Evolutionary conservation across 2,797 vertebrate species (phyloP).

Genomic region (Remorina albescens): DNA sequence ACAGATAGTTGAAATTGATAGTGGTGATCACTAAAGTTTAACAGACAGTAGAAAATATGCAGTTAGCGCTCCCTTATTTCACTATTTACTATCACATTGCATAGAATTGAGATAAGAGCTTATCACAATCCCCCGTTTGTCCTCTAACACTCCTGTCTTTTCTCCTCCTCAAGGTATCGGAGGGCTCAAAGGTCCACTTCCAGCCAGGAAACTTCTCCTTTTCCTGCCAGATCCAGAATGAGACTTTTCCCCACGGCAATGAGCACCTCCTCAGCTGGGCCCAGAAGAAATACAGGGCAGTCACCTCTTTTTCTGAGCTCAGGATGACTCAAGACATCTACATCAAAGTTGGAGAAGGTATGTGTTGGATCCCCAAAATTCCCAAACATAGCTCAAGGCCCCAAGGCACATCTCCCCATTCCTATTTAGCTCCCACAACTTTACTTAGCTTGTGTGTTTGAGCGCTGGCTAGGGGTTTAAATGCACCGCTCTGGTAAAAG

Average conservation of each 20-base stretch:
- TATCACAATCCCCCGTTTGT: constrained; percentile 33
- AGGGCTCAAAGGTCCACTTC: constrained; percentile 89
- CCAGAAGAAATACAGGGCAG: constrained; percentile 89
- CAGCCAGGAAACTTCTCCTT: constrained; percentile 89
- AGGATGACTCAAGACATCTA: constrained; percentile 93
- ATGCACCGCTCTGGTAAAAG: constrained; percentile 27
- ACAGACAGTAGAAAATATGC: constrained; percentile 6
- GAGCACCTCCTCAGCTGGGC: constrained; percentile 94
- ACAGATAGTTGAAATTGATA: not conserved
- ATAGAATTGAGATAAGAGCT: constrained; percentile 26
- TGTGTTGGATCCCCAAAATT: constrained; percentile 60
- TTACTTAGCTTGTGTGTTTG: constrained; percentile 59
- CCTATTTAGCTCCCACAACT: constrained; percentile 49
- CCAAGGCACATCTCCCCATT: constrained; percentile 41
- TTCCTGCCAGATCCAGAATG: constrained; percentile 82
- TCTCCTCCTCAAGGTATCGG: constrained; percentile 85
- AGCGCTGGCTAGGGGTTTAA: constrained; percentile 48
- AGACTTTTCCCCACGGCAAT: constrained; percentile 89
- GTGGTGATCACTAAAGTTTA: constrained; percentile 3
- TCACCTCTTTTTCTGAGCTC: constrained; percentile 98
- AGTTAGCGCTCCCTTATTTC: not conserved
- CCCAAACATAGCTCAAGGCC: constrained; percentile 59
- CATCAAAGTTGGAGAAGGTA: constrained; percentile 99
- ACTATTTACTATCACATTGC: not conserved
- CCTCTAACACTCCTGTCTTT: constrained; percentile 38